Base-by-base conservation (phyloP, 2,888 invertebrate genomes). In the Perithous albicinctus region DNA sequence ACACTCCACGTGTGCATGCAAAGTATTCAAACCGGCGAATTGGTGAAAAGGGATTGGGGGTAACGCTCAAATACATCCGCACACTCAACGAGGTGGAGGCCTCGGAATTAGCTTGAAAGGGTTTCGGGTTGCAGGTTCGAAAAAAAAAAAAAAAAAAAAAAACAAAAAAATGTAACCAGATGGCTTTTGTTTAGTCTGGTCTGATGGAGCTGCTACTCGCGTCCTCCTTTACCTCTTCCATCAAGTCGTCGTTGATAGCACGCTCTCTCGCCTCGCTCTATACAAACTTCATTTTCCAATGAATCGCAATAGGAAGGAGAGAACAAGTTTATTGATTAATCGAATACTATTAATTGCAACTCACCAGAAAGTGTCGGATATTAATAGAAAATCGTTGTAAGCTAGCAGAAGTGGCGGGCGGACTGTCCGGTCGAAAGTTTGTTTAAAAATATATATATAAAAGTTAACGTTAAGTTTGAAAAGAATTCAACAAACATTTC, bases 111-210 rank as follows among this genome's bases (percentile, higher is more conserved):
- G 84, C 80, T 76, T 78, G 83, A 80, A 83, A 84, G 83, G 83
- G 77, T 83, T 85, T 84, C 85, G 86, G 84, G 84, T 87, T 84
- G 84, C 78, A 67, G 80, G 64, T 74, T 38, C 23, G 72, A 38
- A 46, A 79, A 70, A 29, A 54, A n/a, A n/a, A n/a, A n/a, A n/a
- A n/a, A n/a, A n/a, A n/a, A n/a, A n/a, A n/a, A n/a, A n/a, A n/a
- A n/a, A n/a, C n/a, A n/a, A n/a, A n/a, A n/a, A 70, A 72, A 26
- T 74, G 78, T 84, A 85, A 86, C 86, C 89, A 89, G 88, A 88
- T 87, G 89, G 87, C 86, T 85, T 87, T 88, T 88, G 89, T 89
- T 89, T 89, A 89, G 89, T 89, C 88, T 89, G 85, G 85, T 72
- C 78, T 54, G 78, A 78, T 72, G 78, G 78, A 72, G 82, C 82